Conservation (phyloP, 2,888 invertebrate species). For the Drosophila gaucha region DNA sequence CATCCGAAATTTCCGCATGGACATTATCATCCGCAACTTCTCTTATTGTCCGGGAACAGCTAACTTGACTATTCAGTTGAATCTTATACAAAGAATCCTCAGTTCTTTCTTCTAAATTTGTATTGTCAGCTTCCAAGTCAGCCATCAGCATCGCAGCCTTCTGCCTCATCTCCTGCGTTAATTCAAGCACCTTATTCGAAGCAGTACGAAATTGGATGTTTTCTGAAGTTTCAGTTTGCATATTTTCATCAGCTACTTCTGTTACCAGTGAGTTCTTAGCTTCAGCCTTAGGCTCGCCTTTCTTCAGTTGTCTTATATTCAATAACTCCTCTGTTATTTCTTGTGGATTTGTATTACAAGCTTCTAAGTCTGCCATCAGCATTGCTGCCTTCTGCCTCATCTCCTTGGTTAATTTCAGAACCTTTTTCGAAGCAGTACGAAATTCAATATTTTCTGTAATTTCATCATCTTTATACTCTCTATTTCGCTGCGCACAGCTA, state of each 20-base stretch:
- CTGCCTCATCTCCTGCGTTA: slow-evolving; percentile 30
- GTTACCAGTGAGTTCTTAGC: background rate
- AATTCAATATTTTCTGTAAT: slow-evolving; percentile 11
- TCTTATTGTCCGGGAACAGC: background rate
- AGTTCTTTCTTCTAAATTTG: background rate
- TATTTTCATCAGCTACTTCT: background rate
- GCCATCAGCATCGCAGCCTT: slow-evolving; percentile 34
- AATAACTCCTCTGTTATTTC: background rate
- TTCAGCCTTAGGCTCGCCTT: no score
- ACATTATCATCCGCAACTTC: no score
- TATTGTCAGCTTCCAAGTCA: slow-evolving; percentile 17
- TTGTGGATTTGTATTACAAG: background rate
- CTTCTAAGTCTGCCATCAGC: slow-evolving; percentile 39
- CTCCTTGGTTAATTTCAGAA: slow-evolving; percentile 24
- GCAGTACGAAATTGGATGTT: slow-evolving; percentile 37
- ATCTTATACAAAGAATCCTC: background rate
- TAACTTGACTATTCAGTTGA: background rate
- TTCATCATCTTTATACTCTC: background rate
- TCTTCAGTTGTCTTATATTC: no score
- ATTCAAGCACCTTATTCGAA: slow-evolving; percentile 22
- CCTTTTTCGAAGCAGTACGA: slow-evolving; percentile 38
- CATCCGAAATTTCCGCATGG: no score
- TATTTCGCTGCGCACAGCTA: background rate
- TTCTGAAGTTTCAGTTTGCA: background rate
- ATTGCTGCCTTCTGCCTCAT: slow-evolving; percentile 14